Base-by-base conservation (phyloP, 2,888 invertebrate species). In the Orthonychiurus folsomi region DNA sequence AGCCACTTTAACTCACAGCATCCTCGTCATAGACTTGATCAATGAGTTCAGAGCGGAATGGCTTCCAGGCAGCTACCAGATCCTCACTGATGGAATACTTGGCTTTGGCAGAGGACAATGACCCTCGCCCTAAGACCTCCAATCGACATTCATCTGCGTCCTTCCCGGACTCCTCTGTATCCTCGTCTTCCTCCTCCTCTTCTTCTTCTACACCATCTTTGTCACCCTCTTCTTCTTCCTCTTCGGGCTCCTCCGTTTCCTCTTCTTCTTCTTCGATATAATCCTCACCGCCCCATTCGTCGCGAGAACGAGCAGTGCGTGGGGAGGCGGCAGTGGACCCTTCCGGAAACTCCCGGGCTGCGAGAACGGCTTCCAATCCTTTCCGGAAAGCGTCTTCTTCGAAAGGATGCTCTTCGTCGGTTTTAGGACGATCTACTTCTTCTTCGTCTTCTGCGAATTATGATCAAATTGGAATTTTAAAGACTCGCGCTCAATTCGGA, bases 31-130 rank as follows among this genome's bases (percentile, higher is more conserved):
- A 69, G 18, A 67, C 58, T 21, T 50, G 48, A 18, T 68, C 67
- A 23, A 70, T 63, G 18, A 69, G 58, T 20, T 48, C 52, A 18
- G 69, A 69, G n/a, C 60, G 62, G 61, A 63, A 70, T 5, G 67
- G 65, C 56, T 60, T 65, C 62, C 70, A 70, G n/a, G 65, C 57
- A 18, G 52, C 48, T 52, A 64, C 66, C 50, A 70, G 60, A 50
- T 69, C 62, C 54, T 62, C 60, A 15, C 63, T 59, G 47, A 69
- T 63, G 21, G 66, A 66, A 54, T 68, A 70, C 23, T n/a, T 18
- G 21, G 21, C 3, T 27, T 59, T 61, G 2, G 64, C 54, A 3
- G 60, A 56, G 9, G 58, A 28, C 18, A 66, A 21, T 9, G 64
- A 64, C 18, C 54, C 56, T 3, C 50, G 15, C n/a, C 27, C 20